Evolutionary conservation across 1,140 invertebrate genomes (phyloP).

Genomic region (Anadara kagoshimensis): DNA sequence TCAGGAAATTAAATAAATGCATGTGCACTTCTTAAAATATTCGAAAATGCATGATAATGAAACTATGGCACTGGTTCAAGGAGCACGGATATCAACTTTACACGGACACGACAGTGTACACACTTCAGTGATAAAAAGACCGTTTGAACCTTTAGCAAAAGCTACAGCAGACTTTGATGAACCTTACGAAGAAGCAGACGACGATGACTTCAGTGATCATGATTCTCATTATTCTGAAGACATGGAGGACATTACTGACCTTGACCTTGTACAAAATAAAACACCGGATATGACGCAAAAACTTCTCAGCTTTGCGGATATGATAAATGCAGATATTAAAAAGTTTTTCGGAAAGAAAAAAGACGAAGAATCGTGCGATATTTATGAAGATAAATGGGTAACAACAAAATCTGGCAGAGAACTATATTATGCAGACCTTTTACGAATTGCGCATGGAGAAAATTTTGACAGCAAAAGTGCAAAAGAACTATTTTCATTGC

Average conservation of each 20-base stretch:
- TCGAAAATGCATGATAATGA: constrained; percentile 45
- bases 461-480: constrained; percentile 38
- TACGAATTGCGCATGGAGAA: constrained; percentile 67
- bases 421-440: constrained; percentile 67
- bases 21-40: constrained; percentile 24
- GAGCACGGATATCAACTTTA: constrained; percentile 26
- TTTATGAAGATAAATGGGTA: constrained; percentile 68
- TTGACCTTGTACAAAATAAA: constrained; percentile 33
- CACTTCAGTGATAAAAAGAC: constrained; percentile 34
- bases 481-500: constrained; percentile 33
- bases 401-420: constrained; percentile 66
- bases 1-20: no score
- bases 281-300: constrained; percentile 59
- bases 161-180: constrained; percentile 1
- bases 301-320: constrained; percentile 64
- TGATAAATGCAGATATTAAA: constrained; percentile 68
- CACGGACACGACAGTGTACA: constrained; percentile 19
- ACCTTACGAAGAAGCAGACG: constrained; percentile 47
- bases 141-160: constrained; percentile 40
- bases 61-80: constrained; percentile 36
- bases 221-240: constrained; percentile 66
- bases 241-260: constrained; percentile 43
- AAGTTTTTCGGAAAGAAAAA: constrained; percentile 69
- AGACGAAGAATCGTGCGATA: constrained; percentile 67
- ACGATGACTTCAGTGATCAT: constrained; percentile 67